A percentile compares a stretch with the other conserved stretches of the same genome.
phyloP scores from a whole-genome alignment of 2,113 vertebrate species.

The Phyllostomus discolor region DNA sequence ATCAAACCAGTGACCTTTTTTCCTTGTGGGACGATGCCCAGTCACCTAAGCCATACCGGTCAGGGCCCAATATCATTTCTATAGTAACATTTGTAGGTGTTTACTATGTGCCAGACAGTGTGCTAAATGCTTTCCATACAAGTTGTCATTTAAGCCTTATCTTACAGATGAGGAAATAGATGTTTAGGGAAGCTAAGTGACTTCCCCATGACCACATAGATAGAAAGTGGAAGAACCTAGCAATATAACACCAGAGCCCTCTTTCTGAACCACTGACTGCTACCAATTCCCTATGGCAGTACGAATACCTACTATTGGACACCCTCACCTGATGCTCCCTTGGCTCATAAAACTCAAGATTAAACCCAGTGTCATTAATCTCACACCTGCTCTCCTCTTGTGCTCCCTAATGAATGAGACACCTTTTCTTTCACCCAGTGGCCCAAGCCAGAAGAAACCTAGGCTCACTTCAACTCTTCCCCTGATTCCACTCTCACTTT shows the following conservation, averaged over 20 bases:
- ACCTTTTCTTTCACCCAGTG: not conserved
- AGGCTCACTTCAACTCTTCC: not conserved
- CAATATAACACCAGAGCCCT: not conserved
- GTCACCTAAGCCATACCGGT: too few species aligned
- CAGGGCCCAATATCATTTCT: not conserved
- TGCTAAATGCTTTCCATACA: not conserved
- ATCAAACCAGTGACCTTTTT: too few species aligned
- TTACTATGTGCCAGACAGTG: not conserved
- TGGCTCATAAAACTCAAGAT: not conserved
- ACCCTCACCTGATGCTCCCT: not conserved
- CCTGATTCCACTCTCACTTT: not conserved
- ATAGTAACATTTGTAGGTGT: not conserved
- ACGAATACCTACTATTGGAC: not conserved
- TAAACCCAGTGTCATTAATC: not conserved
- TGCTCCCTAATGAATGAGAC: not conserved
- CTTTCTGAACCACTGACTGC: not conserved
- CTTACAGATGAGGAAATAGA: not conserved
- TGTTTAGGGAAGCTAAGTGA: not conserved
- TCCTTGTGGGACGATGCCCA: too few species aligned
- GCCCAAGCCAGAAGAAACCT: not conserved
- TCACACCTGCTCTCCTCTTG: not conserved
- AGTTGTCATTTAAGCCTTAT: not conserved
- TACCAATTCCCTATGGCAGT: not conserved
- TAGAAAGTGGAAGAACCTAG: not conserved
- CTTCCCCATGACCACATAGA: not conserved